Conservation (phyloP, 1,140 invertebrate species). For the Pseudobourletiella spinata region DNA sequence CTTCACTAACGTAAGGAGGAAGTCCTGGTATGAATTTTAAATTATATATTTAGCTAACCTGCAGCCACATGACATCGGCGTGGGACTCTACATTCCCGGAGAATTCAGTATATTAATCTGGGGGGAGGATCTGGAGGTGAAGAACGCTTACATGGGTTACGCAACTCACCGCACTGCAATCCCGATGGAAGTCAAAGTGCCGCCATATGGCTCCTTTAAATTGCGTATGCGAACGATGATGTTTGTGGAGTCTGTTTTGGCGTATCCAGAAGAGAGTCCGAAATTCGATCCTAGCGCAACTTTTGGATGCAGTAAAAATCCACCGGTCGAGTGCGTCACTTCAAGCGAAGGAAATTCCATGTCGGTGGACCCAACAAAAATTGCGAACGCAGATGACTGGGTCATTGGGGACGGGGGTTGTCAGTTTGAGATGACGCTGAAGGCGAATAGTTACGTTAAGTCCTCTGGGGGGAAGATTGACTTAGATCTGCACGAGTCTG, state of each 20-base stretch:
- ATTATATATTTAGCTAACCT: background rate
- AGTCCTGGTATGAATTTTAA: background rate
- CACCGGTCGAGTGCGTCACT: background rate
- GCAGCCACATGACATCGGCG: background rate
- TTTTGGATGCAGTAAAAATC: conserved; percentile 2
- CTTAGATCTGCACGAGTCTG: conserved; percentile 11
- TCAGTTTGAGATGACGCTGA: background rate
- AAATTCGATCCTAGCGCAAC: background rate
- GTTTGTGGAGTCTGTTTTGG: background rate
- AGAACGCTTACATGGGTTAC: background rate
- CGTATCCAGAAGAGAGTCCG: background rate
- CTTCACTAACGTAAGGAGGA: background rate
- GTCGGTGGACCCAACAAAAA: too few species aligned
- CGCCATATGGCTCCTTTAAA: background rate
- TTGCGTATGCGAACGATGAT: background rate
- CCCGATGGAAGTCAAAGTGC: background rate
- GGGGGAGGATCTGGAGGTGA: background rate
- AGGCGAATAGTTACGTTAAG: background rate
- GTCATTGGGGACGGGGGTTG: conserved; percentile 6
- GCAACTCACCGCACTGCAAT: background rate
- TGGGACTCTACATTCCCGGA: conserved; percentile 8
- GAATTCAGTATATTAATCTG: conserved; percentile 8
- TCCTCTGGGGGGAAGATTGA: conserved; percentile 5
- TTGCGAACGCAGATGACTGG: background rate
- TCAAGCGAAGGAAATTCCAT: background rate